Evolutionary conservation across 2,888 invertebrate species (phyloP), one percentile per base, ranked within the genome.

Genomic region (Kuschelorhynchus macadamiae): DNA sequence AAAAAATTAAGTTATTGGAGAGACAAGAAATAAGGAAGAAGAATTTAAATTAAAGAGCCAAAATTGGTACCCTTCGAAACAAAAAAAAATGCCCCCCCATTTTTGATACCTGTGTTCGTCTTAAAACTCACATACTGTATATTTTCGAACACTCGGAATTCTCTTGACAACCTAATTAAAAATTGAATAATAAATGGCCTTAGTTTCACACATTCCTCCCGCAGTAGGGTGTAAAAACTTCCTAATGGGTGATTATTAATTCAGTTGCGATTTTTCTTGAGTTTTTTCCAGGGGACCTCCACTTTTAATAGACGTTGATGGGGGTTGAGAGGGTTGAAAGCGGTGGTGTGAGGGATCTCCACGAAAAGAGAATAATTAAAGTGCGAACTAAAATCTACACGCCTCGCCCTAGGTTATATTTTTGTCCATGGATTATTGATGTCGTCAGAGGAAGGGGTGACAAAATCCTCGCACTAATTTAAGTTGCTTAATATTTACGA

Each of bases 281-380:
- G 62, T 74, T 75, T 75, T 75, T 74, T 71, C 30, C n/a, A 46
- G 65, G 63, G 72, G 49, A 47, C 46, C 36, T 53, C 36, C 71
- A 60, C 62, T 68, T 59, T 71, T 74, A 74, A 75, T 74, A 70
- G 74, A 76, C 75, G 72, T 74, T 76, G 76, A 76, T 71, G 73
- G 74, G 74, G 76, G 76, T 62, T 68, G 68, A 68, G 68, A 63
- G 68, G 63, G 57, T 50, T 63, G 57, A 61, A 50, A 61, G 53
- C 61, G 33, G 56, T 61, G 61, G 67, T 67, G 55, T 61, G 62
- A 44, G 67, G 61, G 60, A 33, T 30, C 17, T 50, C 49, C 52
- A 46, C 17, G 53, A 33, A 56, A 56, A 56, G 25, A 30, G 56
- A 47, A 56, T n/a, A n/a, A n/a, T 56, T 64, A 56, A 41, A 57